These are phyloP conservation scores for Ctenochaetus hawaiiensis DNA, from an alignment of 2,797 vertebrate species.

Conservation along the genomic window DNA sequence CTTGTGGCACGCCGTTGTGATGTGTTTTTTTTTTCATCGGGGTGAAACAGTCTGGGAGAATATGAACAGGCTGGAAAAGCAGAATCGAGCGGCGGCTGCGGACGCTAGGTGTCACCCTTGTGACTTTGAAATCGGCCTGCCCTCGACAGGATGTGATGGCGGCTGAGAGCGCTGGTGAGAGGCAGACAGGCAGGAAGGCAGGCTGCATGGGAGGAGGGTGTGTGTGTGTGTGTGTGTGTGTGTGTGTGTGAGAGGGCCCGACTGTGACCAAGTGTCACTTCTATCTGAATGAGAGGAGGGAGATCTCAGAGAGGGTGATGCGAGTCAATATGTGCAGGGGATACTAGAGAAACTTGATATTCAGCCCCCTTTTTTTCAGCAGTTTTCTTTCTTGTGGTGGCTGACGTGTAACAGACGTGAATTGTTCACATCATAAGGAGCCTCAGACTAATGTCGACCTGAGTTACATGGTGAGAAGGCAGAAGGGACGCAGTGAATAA, in stretches of 20 bases:
- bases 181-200: constrained; percentile 18
- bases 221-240: constrained; percentile 13
- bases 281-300: constrained; percentile 57
- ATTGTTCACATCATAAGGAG: constrained; percentile 28
- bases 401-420: constrained; percentile 9
- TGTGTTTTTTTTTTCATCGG: constrained; percentile 15
- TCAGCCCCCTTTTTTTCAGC: neutral
- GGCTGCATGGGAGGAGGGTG: constrained; percentile 35
- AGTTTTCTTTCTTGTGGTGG: neutral
- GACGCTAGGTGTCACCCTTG: constrained; percentile 91
- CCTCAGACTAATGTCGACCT: constrained; percentile 24
- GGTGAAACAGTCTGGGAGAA: constrained; percentile 55
- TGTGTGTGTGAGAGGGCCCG: constrained; percentile 14
- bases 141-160: constrained; percentile 65
- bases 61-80: constrained; percentile 39
- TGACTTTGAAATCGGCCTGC: constrained; percentile 83
- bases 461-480: constrained; percentile 32
- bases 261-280: constrained; percentile 38
- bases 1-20: constrained; percentile 37
- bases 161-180: constrained; percentile 52
- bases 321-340: constrained; percentile 43
- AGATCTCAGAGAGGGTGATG: constrained; percentile 56
- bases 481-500: constrained; percentile 29
- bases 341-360: constrained; percentile 32
- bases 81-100: constrained; percentile 45